Conservation (phyloP, 2,113 vertebrate species). For the Noctilio leporinus region DNA sequence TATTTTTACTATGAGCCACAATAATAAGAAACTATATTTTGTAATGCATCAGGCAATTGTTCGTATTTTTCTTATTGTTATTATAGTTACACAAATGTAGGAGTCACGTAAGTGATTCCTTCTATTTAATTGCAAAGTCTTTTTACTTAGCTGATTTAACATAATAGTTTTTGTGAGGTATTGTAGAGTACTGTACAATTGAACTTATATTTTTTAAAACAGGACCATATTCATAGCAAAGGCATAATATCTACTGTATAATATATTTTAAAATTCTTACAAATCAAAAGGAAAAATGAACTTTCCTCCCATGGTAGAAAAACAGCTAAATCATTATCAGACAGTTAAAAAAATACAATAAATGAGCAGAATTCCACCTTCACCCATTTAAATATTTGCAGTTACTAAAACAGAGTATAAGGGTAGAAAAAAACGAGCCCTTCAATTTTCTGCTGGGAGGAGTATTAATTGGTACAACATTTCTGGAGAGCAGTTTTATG, state of each 20-base stretch:
- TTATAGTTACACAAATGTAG: background rate
- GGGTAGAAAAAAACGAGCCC: background rate
- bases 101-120: background rate
- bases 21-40: background rate
- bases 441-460: background rate
- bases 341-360: background rate
- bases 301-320: background rate
- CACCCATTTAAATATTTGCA: background rate
- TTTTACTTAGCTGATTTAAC: background rate
- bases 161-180: background rate
- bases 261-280: background rate
- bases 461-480: background rate
- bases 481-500: background rate
- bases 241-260: background rate
- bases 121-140: background rate
- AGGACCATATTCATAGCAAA: background rate
- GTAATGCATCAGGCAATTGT: background rate
- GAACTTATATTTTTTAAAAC: background rate
- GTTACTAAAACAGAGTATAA: background rate
- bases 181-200: background rate
- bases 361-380: background rate
- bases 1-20: background rate
- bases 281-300: slow-evolving; percentile 3
- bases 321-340: background rate
- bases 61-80: background rate